Evolutionary conservation across 2,888 invertebrate species (phyloP).

Genomic region (Thumatha senex): DNA sequence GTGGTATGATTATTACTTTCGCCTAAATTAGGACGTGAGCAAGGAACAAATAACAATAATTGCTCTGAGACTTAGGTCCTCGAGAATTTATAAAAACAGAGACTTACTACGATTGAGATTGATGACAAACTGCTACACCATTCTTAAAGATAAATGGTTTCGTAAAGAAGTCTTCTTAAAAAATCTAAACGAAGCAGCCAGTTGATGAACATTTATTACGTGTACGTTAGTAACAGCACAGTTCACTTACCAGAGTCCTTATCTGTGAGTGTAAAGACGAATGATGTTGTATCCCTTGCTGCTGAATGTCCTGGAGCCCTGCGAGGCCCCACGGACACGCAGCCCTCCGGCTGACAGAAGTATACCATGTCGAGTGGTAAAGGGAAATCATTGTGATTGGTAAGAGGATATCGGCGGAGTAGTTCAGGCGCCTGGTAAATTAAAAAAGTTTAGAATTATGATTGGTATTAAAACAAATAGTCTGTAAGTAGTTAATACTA

Average conservation of each 20-base stretch:
- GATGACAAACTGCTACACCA: too few species aligned
- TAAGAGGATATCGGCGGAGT: conserved; percentile 96
- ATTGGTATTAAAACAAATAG: neutral
- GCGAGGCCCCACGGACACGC: conserved; percentile 95
- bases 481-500: neutral
- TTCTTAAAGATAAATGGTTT: neutral
- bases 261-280: conserved; percentile 99
- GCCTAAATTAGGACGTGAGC: too few species aligned
- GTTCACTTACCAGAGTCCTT: conserved; percentile 94
- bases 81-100: too few species aligned
- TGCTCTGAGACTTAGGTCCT: too few species aligned
- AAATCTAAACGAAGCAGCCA: too few species aligned
- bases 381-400: conserved; percentile 98
- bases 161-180: too few species aligned
- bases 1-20: too few species aligned
- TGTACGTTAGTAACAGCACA: neutral
- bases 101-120: too few species aligned
- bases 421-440: conserved; percentile 96
- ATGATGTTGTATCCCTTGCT: conserved; percentile 96
- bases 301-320: conserved; percentile 77
- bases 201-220: too few species aligned
- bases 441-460: too few species aligned
- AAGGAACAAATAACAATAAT: too few species aligned
- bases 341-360: conserved; percentile 99
- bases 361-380: conserved; percentile 99